Conservation (phyloP, 2,888 invertebrate species). For the Schizaphis graminum region DNA sequence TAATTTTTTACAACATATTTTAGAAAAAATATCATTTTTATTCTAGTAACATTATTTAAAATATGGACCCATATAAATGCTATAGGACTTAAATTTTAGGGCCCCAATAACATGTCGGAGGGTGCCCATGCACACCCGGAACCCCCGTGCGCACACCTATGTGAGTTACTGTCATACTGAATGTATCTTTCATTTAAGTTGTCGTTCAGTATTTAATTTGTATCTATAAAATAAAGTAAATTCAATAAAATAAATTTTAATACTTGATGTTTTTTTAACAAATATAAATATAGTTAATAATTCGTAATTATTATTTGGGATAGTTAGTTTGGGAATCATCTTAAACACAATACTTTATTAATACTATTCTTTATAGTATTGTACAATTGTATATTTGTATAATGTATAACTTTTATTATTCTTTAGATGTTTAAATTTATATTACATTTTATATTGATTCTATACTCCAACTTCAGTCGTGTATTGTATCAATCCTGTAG, state of each 20-base stretch:
- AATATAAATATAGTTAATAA: not conserved
- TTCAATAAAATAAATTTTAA: not conserved
- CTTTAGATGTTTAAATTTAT: slow-evolving; percentile 20
- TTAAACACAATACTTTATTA: not conserved
- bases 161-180: too few relatives aligned
- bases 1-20: too few relatives aligned
- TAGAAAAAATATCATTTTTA: too few relatives aligned
- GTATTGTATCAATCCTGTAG: slow-evolving; percentile 23
- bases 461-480: not conserved
- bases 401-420: not conserved
- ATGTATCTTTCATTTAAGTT: not conserved
- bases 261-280: not conserved
- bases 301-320: not conserved
- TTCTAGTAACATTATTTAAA: too few relatives aligned
- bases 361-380: not conserved
- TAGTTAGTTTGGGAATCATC: not conserved
- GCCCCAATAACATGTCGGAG: too few relatives aligned
- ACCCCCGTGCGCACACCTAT: too few relatives aligned
- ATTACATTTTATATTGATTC: not conserved
- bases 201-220: not conserved
- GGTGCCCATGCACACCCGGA: too few relatives aligned
- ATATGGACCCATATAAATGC: too few relatives aligned
- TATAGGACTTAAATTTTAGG: too few relatives aligned
- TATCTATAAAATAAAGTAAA: not conserved
- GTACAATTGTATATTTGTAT: not conserved